Evolutionary conservation across 2,113 vertebrate species (phyloP).

Genomic region (Bufo gargarizans): DNA sequence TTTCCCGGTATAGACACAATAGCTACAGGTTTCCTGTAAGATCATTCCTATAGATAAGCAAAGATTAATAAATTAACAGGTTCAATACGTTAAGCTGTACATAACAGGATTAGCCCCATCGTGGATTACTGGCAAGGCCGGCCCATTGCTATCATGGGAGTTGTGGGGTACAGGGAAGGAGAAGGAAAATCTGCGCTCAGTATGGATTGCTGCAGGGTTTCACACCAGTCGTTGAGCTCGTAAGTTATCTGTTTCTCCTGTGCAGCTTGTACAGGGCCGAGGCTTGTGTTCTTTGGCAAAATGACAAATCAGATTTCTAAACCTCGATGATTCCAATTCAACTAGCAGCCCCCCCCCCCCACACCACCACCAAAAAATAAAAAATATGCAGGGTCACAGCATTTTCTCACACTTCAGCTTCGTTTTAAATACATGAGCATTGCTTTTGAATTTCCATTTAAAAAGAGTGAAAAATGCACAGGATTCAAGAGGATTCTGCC

Average conservation of each 20-base stretch:
- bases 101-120: not conserved
- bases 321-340: conserved; percentile 32
- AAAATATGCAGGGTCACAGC: not conserved
- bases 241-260: conserved; percentile 31
- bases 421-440: not conserved
- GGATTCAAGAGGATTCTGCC: too few relatives aligned
- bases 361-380: too few relatives aligned
- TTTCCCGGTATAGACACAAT: conserved; percentile 39
- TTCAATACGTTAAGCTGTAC: conserved; percentile 1
- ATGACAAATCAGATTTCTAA: conserved; percentile 48
- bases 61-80: not conserved
- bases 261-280: conserved; percentile 1
- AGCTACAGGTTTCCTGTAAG: conserved; percentile 40
- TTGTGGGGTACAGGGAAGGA: not conserved
- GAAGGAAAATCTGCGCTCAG: not conserved
- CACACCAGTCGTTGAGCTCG: conserved; percentile 5
- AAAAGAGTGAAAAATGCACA: not conserved
- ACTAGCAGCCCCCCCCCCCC: not conserved
- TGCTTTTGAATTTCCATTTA: not conserved
- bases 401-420: conserved; percentile 2
- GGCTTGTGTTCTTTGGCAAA: conserved; percentile 43
- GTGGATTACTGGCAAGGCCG: conserved; percentile 14
- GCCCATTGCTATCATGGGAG: not conserved
- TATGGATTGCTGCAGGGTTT: not conserved
- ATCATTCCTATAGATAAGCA: not conserved